phyloP scores from a whole-genome alignment of 2,797 vertebrate species.

The Gambusia yucatana region DNA sequence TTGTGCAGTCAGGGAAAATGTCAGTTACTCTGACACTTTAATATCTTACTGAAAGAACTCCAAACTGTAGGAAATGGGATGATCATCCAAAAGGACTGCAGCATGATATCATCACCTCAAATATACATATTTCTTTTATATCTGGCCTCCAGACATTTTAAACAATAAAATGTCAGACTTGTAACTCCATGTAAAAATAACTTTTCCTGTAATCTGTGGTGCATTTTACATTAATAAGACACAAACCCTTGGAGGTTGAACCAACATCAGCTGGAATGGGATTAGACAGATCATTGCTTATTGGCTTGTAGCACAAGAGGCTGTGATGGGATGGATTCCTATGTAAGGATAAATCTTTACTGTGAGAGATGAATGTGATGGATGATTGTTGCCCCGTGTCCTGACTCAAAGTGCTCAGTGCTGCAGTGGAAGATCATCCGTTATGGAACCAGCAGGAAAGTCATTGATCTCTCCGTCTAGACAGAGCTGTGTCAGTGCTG shows the following conservation, averaged over 20 bases:
- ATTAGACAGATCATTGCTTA: constrained; percentile 54
- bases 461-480: constrained; percentile 53
- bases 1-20: too few relatives aligned
- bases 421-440: constrained; percentile 33
- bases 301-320: constrained; percentile 37
- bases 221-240: constrained; percentile 27
- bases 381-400: constrained; percentile 34
- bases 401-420: constrained; percentile 40
- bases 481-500: constrained; percentile 41
- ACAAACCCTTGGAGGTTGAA: constrained; percentile 31
- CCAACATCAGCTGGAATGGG: constrained; percentile 40
- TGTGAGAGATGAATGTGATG: constrained; percentile 52
- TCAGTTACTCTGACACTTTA: background rate
- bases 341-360: constrained; percentile 46
- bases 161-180: background rate
- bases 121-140: too few relatives aligned
- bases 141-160: too few relatives aligned
- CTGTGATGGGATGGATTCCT: constrained; percentile 24
- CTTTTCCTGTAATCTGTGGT: constrained; percentile 1
- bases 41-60: background rate
- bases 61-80: background rate
- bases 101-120: background rate
- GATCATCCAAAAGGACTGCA: background rate
- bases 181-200: background rate
- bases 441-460: constrained; percentile 40